Conservation (phyloP, 2,888 invertebrate genomes). For the Dryocosmus kuriphilus region DNA sequence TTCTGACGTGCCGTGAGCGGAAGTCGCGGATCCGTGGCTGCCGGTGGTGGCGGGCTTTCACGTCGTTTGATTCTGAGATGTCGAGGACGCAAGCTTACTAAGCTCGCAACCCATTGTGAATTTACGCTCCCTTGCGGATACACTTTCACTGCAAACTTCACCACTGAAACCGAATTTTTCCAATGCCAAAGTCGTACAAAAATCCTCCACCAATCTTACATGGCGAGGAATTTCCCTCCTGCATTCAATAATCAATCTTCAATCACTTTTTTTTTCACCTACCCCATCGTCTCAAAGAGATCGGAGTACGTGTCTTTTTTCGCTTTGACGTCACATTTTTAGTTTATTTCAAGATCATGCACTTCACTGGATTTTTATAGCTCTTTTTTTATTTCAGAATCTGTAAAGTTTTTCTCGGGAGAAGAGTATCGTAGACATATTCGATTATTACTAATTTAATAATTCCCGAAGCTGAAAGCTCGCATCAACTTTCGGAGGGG, state of each 20-base stretch:
- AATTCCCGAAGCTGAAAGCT: conserved; percentile 4
- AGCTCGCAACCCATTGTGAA: conserved; percentile 87
- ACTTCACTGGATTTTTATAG: background rate
- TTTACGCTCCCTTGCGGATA: background rate
- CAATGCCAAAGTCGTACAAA: conserved; percentile 45
- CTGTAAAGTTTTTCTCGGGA: background rate
- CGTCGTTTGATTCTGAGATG: conserved; percentile 77
- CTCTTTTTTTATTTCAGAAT: background rate
- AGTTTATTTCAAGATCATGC: background rate
- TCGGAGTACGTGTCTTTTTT: conserved; percentile 26
- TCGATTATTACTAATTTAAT: conserved; percentile 25
- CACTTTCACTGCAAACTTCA: conserved; percentile 4
- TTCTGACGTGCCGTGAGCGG: conserved; percentile 92
- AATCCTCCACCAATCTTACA: conserved; percentile 68
- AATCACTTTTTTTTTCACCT: background rate
- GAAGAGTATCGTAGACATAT: conserved; percentile 17
- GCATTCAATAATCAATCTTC: conserved; percentile 10
- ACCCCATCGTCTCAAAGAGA: conserved; percentile 3
- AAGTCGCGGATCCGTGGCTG: conserved; percentile 86
- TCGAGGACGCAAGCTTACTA: conserved; percentile 84
- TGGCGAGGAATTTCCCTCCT: conserved; percentile 34
- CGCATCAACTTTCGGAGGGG: conserved; percentile 22
- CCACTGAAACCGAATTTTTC: conserved; percentile 9
- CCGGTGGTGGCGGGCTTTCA: conserved; percentile 83
- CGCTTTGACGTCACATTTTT: conserved; percentile 15